Conservation (phyloP, 2,888 invertebrate genomes). For the Coelogynopora nodosa region DNA sequence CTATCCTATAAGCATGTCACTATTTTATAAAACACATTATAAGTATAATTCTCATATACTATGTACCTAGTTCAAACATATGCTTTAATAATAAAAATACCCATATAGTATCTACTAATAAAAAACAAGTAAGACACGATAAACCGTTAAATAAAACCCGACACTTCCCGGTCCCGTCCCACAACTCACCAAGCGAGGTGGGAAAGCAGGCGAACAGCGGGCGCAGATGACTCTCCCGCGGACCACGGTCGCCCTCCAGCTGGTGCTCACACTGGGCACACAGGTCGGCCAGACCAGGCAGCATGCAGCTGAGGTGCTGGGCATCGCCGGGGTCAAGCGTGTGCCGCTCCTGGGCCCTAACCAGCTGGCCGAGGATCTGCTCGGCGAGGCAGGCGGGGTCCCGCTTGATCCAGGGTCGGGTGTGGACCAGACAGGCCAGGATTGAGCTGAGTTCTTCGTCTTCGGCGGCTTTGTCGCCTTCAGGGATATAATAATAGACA, state of each 20-base stretch:
- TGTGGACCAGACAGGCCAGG: neutral
- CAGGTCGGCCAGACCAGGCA: neutral
- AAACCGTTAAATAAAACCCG: too few species aligned
- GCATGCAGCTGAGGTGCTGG: neutral
- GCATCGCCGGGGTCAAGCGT: neutral
- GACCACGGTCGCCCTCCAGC: neutral
- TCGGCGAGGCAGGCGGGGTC: neutral
- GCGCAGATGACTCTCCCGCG: neutral
- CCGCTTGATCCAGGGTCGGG: neutral
- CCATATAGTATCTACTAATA: too few species aligned
- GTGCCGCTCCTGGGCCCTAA: neutral
- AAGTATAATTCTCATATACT: too few species aligned
- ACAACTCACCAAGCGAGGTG: conserved; percentile 15
- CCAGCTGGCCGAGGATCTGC: neutral
- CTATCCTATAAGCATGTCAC: too few species aligned
- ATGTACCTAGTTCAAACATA: too few species aligned
- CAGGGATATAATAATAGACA: too few species aligned
- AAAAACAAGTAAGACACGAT: too few species aligned
- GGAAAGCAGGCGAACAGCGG: conserved; percentile 25
- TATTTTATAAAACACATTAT: too few species aligned
- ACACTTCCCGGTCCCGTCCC: too few species aligned
- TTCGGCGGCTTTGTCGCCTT: neutral
- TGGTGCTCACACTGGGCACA: neutral
- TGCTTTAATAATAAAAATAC: too few species aligned
- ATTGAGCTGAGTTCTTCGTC: neutral